phyloP scores from a whole-genome alignment of 1,140 invertebrate species.

The Heliothis subflexa region DNA sequence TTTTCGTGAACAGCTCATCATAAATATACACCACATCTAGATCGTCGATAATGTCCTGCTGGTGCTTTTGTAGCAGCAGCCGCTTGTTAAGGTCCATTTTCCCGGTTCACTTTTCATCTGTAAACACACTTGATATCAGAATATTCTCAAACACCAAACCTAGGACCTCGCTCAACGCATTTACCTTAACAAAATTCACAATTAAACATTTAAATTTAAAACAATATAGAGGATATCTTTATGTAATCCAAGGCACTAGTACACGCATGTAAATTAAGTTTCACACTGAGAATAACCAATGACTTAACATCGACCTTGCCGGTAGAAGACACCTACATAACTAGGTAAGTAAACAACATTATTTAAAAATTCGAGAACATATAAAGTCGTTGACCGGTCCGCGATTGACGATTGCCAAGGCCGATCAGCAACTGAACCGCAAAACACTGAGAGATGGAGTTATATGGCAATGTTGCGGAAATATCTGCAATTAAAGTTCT shows the following conservation, averaged over 20 bases:
- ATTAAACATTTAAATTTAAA: neutral
- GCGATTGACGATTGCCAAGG: conserved; percentile 57
- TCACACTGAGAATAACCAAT: conserved; percentile 51
- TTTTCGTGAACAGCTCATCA: conserved; percentile 72
- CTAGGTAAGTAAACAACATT: conserved; percentile 63
- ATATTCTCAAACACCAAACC: neutral
- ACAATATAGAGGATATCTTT: neutral
- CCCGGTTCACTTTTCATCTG: conserved; percentile 65
- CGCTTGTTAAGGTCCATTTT: conserved; percentile 76
- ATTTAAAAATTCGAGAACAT: conserved; percentile 54
- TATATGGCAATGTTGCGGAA: neutral
- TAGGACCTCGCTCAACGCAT: neutral
- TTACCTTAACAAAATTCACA: neutral
- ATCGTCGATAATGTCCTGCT: conserved; percentile 75
- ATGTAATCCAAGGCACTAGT: conserved; percentile 11
- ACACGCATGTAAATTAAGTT: conserved; percentile 57
- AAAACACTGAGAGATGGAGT: neutral
- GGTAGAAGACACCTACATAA: conserved; percentile 71
- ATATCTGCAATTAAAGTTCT: neutral
- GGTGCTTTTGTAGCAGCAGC: conserved; percentile 70
- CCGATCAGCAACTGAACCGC: conserved; percentile 1
- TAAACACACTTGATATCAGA: conserved; percentile 25
- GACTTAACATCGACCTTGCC: conserved; percentile 65
- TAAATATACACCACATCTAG: conserved; percentile 77
- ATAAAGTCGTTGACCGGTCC: conserved; percentile 62